phyloP scores from a whole-genome alignment of 2,888 invertebrate genomes.

The Myopa tessellatipennis region DNA sequence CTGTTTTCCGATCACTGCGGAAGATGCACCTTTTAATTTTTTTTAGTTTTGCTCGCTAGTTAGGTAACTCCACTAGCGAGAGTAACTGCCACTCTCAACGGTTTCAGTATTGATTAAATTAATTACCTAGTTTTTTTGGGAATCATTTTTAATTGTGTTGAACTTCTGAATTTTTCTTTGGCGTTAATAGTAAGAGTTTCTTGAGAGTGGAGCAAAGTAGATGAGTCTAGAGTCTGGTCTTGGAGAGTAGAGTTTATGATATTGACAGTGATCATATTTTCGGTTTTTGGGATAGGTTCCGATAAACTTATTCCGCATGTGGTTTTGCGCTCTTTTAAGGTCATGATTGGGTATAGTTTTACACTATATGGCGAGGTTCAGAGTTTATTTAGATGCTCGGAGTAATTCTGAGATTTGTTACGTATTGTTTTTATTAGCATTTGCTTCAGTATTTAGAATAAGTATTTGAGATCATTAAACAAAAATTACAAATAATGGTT shows the following conservation, averaged over 20 bases:
- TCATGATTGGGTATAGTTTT: not conserved
- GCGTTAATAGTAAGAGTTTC: not conserved
- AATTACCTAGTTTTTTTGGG: not conserved
- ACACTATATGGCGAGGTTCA: no score
- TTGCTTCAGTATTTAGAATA: no score
- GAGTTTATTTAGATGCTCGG: not conserved
- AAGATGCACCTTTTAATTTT: conserved; percentile 12
- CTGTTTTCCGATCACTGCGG: conserved; percentile 7
- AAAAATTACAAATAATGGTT: no score
- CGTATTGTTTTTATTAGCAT: no score
- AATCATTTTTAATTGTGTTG: conserved; percentile 29
- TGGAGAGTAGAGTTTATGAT: not conserved
- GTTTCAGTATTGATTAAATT: not conserved
- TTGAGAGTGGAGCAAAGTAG: not conserved
- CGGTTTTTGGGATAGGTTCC: not conserved
- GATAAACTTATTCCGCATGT: no score
- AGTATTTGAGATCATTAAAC: no score
- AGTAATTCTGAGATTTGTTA: no score
- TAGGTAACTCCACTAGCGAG: no score
- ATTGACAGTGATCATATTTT: conserved; percentile 28
- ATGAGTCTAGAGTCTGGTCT: not conserved
- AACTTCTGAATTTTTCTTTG: conserved; percentile 12
- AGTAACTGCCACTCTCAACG: not conserved
- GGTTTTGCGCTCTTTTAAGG: not conserved
- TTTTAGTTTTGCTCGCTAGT: not conserved